Conservation (phyloP, 1,140 invertebrate species). For the Berghia stephanieae region DNA sequence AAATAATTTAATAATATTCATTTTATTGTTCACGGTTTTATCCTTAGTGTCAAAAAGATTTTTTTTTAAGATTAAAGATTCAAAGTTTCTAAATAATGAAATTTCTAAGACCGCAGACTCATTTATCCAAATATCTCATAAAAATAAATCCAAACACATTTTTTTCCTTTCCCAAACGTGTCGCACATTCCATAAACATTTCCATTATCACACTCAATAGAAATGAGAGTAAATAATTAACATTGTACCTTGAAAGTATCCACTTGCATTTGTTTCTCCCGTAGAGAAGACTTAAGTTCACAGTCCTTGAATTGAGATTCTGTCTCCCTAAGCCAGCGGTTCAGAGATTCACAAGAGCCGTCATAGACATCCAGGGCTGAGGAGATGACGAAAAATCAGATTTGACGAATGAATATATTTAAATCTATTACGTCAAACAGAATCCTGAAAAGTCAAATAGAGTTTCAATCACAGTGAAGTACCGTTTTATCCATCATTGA, state of each 20-base stretch:
- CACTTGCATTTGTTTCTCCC: conserved; percentile 83
- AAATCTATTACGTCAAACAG: too few species aligned
- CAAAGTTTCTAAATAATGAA: not conserved
- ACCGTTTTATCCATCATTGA: not conserved
- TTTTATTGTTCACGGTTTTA: too few species aligned
- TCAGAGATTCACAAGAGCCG: conserved; percentile 78
- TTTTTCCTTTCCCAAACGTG: not conserved
- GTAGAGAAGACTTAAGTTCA: conserved; percentile 84
- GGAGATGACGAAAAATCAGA: too few species aligned
- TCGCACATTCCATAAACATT: not conserved
- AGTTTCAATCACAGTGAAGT: not conserved
- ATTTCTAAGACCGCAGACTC: not conserved
- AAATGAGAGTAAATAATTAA: conserved; percentile 9
- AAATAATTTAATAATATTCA: too few species aligned
- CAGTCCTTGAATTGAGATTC: conserved; percentile 89
- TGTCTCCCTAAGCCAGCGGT: conserved; percentile 84
- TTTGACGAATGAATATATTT: too few species aligned
- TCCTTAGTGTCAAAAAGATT: too few species aligned
- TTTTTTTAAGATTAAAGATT: not conserved
- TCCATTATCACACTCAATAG: not conserved
- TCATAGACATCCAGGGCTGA: conserved; percentile 80
- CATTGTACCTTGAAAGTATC: conserved; percentile 76
- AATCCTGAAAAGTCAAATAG: not conserved
- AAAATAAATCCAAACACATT: not conserved
- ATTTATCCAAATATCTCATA: not conserved